Percentiles rank a stretch among this genome's conserved stretches.
These are phyloP conservation scores for Thereva nobilitata DNA, from an alignment of 2,888 invertebrate genomes.

Conservation along the genomic window DNA sequence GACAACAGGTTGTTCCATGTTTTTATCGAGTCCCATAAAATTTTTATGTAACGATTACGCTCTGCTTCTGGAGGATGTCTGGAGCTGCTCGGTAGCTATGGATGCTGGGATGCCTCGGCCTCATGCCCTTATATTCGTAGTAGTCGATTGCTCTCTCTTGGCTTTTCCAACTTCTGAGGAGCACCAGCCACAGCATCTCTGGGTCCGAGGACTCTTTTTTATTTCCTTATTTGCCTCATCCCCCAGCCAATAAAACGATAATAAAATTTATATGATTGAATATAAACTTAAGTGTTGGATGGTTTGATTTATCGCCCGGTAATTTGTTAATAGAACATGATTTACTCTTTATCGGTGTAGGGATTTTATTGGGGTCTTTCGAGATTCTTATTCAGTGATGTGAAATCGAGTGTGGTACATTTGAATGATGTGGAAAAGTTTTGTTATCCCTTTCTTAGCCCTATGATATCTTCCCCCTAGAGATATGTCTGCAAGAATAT, in stretches of 20 bases:
- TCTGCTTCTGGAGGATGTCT: slow-evolving; percentile 36
- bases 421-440: slow-evolving; percentile 26
- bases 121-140: slow-evolving; percentile 6
- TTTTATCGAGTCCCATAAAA: slow-evolving; percentile 43
- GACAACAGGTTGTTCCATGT: slow-evolving; percentile 44
- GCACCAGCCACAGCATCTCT: slow-evolving; percentile 16
- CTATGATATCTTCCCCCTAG: too few relatives aligned
- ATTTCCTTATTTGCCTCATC: slow-evolving; percentile 15
- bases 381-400: slow-evolving; percentile 19
- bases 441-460: not conserved
- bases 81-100: slow-evolving; percentile 22
- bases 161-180: slow-evolving; percentile 32
- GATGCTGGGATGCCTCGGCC: slow-evolving; percentile 24
- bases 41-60: slow-evolving; percentile 44
- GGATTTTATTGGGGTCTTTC: slow-evolving; percentile 39
- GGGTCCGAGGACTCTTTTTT: slow-evolving; percentile 26
- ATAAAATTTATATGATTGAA: slow-evolving; percentile 50
- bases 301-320: slow-evolving; percentile 49
- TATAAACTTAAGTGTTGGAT: slow-evolving; percentile 49
- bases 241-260: slow-evolving; percentile 48
- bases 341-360: slow-evolving; percentile 44
- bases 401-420: not conserved
- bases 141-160: slow-evolving; percentile 36
- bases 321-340: slow-evolving; percentile 50
- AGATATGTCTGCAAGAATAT: too few relatives aligned